Percentiles rank a stretch among this genome's conserved stretches.
These are phyloP conservation scores for Podotricha telesiphe DNA, from an alignment of 2,888 invertebrate species.

Conservation along the genomic window DNA sequence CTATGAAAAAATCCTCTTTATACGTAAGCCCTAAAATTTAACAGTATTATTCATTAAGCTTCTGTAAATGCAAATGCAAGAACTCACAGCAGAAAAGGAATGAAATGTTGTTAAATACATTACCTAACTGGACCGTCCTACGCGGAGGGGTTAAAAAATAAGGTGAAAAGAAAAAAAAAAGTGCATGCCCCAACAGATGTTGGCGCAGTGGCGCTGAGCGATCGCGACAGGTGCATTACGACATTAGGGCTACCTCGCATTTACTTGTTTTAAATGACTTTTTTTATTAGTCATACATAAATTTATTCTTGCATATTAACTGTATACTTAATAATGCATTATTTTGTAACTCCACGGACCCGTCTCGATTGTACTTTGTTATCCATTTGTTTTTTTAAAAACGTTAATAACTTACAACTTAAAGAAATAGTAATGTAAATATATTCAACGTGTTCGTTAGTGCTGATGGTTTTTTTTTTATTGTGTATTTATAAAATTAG, in stretches of 20 bases:
- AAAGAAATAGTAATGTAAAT: too few relatives aligned
- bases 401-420: too few relatives aligned
- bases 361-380: too few relatives aligned
- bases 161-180: conserved; percentile 60
- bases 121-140: conserved; percentile 55
- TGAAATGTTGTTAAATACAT: conserved; percentile 49
- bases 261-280: conserved; percentile 6
- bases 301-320: not conserved
- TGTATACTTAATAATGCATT: not conserved
- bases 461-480: too few relatives aligned
- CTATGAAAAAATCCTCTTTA: not conserved
- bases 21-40: not conserved
- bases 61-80: not conserved
- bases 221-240: conserved; percentile 71
- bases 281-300: not conserved
- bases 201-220: conserved; percentile 70
- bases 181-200: conserved; percentile 73
- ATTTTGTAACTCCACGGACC: not conserved
- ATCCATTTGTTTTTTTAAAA: too few relatives aligned
- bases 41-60: not conserved
- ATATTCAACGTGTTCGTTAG: too few relatives aligned
- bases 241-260: conserved; percentile 61
- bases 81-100: conserved; percentile 4
- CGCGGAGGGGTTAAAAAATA: conserved; percentile 58
- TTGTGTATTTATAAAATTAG: too few relatives aligned